A percentile compares a stretch with the other conserved stretches of the same genome.
Evolutionary conservation across 2,113 vertebrate species (phyloP).

Genomic region (Lagopus muta): DNA sequence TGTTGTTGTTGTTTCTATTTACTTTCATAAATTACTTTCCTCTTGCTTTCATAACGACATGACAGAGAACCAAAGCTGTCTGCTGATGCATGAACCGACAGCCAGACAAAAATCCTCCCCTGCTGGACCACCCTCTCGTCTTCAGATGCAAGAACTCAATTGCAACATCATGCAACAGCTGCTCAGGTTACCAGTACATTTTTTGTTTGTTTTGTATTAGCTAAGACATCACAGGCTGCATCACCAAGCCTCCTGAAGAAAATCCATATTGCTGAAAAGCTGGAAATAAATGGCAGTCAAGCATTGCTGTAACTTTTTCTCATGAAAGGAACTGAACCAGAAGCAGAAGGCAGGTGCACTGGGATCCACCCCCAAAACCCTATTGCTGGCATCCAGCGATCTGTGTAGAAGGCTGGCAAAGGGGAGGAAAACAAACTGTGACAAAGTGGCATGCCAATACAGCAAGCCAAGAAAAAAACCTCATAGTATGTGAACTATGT

Average conservation of each 20-base stretch:
- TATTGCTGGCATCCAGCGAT: neutral
- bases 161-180: neutral
- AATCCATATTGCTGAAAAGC: neutral
- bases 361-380: neutral
- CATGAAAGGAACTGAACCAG: neutral
- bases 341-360: neutral
- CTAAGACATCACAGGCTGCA: neutral
- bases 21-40: neutral
- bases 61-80: neutral
- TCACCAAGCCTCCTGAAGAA: neutral
- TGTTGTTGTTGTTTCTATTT: neutral
- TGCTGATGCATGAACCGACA: neutral
- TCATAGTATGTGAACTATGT: neutral
- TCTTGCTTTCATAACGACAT: neutral
- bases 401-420: neutral
- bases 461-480: neutral
- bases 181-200: neutral
- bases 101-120: neutral
- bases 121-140: neutral
- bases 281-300: neutral
- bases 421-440: neutral
- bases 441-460: neutral
- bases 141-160: neutral
- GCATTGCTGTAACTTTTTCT: constrained; percentile 9
- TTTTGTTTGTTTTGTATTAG: neutral